phyloP scores from a whole-genome alignment of 2,113 vertebrate genomes.

The Hippocampus abdominalis region DNA sequence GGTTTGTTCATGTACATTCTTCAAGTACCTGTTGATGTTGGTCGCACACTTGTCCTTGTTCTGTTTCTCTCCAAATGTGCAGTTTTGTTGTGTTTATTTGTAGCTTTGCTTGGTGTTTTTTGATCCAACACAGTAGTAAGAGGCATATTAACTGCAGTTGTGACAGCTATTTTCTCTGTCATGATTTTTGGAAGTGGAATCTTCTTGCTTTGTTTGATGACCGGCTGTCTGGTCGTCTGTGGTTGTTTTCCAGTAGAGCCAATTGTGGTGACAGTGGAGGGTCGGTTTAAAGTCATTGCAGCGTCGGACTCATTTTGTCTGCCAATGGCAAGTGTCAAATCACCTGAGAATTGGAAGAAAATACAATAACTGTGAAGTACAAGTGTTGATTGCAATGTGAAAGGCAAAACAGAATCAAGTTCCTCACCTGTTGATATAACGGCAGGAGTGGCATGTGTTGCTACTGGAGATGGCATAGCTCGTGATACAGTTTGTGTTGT shows the following conservation, averaged over 20 bases:
- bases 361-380: neutral
- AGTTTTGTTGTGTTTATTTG: conserved; percentile 28
- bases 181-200: conserved; percentile 16
- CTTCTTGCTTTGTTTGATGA: conserved; percentile 11
- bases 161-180: conserved; percentile 28
- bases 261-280: neutral
- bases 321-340: conserved; percentile 22
- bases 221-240: conserved; percentile 5
- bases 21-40: conserved; percentile 49
- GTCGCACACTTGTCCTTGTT: conserved; percentile 23
- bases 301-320: conserved; percentile 19
- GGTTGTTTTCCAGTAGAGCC: conserved; percentile 12
- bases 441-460: conserved; percentile 21
- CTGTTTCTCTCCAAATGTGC: conserved; percentile 19
- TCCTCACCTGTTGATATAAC: conserved; percentile 47
- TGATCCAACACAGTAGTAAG: conserved; percentile 9
- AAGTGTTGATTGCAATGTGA: neutral
- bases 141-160: conserved; percentile 5
- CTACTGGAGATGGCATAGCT: conserved; percentile 15
- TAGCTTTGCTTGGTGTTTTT: conserved; percentile 12
- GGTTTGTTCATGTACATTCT: neutral
- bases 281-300: conserved; percentile 15
- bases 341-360: conserved; percentile 32
- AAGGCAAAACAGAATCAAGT: neutral
- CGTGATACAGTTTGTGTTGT: conserved; percentile 24